These are phyloP conservation scores for Origma solitaria DNA, from an alignment of 2,113 vertebrate species.

Conservation along the genomic window DNA sequence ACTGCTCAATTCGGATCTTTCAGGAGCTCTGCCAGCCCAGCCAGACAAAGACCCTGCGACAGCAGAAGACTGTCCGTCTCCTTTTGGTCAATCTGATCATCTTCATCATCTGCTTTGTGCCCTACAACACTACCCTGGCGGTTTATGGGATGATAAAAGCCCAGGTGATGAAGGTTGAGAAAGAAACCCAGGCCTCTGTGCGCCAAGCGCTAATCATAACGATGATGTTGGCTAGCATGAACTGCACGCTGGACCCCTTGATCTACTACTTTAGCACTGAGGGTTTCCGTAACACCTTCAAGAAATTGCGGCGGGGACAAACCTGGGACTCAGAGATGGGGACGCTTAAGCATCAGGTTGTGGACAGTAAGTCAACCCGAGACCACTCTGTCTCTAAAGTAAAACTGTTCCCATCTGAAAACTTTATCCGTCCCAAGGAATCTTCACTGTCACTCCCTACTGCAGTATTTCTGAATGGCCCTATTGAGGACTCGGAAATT, in stretches of 20 bases:
- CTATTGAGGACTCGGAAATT: constrained; percentile 61
- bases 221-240: constrained; percentile 73
- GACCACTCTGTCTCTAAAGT: not conserved
- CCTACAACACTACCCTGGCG: constrained; percentile 74
- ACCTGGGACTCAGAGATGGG: constrained; percentile 12
- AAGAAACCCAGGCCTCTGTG: not conserved
- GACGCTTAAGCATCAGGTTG: not conserved
- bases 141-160: constrained; percentile 73
- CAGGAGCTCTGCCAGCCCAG: constrained; percentile 57
- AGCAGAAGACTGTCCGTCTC: constrained; percentile 70
- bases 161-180: constrained; percentile 14
- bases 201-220: constrained; percentile 63
- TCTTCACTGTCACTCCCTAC: not conserved
- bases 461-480: constrained; percentile 9
- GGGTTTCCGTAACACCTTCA: constrained; percentile 76
- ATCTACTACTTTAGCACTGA: constrained; percentile 81
- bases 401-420: not conserved
- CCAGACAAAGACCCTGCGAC: constrained; percentile 31
- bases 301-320: constrained; percentile 44
- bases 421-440: not conserved
- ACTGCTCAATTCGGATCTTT: constrained; percentile 70
- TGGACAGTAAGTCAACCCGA: not conserved
- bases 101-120: constrained; percentile 79
- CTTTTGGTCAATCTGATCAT: constrained; percentile 76
- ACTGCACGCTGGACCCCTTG: constrained; percentile 76